These are phyloP conservation scores for Orbicella faveolata DNA, from an alignment of 64 coral and sea anemone genomes.

Conservation along the genomic window DNA sequence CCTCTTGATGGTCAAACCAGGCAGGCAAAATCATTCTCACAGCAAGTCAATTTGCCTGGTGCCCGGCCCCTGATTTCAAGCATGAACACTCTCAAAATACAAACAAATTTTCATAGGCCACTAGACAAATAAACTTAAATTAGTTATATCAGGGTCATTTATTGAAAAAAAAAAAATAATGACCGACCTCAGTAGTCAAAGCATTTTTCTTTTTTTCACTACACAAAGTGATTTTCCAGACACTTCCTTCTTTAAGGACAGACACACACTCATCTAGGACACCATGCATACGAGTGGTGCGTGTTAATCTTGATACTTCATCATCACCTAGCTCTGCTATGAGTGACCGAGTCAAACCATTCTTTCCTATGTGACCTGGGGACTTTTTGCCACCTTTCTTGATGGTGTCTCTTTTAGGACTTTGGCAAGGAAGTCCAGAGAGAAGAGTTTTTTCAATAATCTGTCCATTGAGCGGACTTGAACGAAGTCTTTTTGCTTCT, in stretches of 20 bases:
- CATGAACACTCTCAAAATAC: too few species aligned
- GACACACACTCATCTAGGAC: conserved; percentile 43
- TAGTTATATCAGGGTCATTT: too few species aligned
- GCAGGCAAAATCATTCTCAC: too few species aligned
- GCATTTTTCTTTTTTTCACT: conserved; percentile 66
- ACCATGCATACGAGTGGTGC: conserved; percentile 42
- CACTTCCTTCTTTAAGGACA: conserved; percentile 36
- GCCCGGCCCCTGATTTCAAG: too few species aligned
- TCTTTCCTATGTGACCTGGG: neutral
- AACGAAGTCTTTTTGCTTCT: conserved; percentile 11
- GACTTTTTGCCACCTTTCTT: conserved; percentile 15
- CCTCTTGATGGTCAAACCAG: too few species aligned
- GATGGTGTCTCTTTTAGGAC: neutral
- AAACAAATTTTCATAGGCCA: too few species aligned
- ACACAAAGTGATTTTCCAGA: conserved; percentile 53
- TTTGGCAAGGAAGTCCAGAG: neutral
- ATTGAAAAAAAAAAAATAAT: neutral
- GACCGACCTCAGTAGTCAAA: conserved; percentile 54
- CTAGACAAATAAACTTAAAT: too few species aligned
- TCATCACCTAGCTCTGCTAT: neutral
- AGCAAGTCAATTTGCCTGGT: too few species aligned
- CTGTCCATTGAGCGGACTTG: conserved; percentile 4
- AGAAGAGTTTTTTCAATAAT: conserved; percentile 20
- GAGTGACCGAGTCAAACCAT: conserved; percentile 18
- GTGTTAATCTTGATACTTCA: conserved; percentile 8